A percentile compares a stretch with the other conserved stretches of the same genome.
Conservation (phyloP, 2,113 vertebrate genomes). For the Cnemophilus loriae region DNA sequence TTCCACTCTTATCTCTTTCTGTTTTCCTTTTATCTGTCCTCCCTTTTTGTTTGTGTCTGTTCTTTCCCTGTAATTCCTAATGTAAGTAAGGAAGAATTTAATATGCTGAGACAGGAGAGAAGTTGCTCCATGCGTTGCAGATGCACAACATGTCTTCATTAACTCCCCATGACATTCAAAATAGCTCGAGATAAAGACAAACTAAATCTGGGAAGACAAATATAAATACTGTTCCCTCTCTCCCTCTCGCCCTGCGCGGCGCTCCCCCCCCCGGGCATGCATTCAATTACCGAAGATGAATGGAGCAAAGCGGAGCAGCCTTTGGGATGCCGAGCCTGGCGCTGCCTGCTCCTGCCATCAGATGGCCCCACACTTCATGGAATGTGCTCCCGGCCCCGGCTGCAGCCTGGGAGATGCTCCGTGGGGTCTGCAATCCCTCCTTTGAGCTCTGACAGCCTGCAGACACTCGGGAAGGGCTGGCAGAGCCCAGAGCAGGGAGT, state of each 20-base stretch:
- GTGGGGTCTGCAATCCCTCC: accelerated
- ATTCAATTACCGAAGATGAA: constrained; percentile 62
- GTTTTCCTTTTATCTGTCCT: neutral
- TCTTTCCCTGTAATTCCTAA: neutral
- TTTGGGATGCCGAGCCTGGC: neutral
- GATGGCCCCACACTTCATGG: constrained; percentile 58
- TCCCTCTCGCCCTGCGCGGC: neutral
- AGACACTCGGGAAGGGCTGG: neutral
- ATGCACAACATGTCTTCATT: constrained; percentile 73
- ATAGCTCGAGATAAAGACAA: constrained; percentile 71
- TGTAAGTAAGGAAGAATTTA: constrained; percentile 55
- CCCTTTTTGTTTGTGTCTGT: constrained; percentile 1
- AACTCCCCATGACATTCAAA: constrained; percentile 73
- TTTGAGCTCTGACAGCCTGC: neutral
- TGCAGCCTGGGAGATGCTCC: neutral
- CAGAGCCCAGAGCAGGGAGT: neutral
- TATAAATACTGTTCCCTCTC: neutral
- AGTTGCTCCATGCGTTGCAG: constrained; percentile 50
- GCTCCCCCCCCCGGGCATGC: constrained; percentile 54
- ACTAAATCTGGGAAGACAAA: constrained; percentile 66
- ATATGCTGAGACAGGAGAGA: constrained; percentile 60
- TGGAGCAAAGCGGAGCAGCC: neutral
- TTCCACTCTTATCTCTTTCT: neutral
- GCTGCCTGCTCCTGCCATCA: constrained; percentile 35
- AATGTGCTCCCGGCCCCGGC: neutral